A percentile compares a stretch with the other conserved stretches of the same genome.
Evolutionary conservation across 2,888 invertebrate species (phyloP).

Genomic region (Sphaerophoria taeniata): DNA sequence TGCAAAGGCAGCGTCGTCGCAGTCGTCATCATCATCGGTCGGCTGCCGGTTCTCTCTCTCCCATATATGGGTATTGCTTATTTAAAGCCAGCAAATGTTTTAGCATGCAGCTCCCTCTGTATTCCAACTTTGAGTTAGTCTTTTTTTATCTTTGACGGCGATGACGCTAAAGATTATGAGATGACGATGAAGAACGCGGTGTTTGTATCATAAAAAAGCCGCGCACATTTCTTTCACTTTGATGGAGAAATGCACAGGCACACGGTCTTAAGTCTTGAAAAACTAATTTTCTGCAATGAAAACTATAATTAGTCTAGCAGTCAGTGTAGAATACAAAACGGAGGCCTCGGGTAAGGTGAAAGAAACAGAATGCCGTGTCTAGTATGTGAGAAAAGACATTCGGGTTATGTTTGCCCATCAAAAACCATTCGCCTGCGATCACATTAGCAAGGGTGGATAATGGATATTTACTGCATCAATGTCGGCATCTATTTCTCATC

Average conservation of each 20-base stretch:
- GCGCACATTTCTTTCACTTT: conserved; percentile 64
- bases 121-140: conserved; percentile 12
- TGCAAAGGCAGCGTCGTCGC: background rate
- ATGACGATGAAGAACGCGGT: conserved; percentile 44
- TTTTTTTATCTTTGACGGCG: conserved; percentile 11
- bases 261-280: conserved; percentile 29
- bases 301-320: conserved; percentile 64
- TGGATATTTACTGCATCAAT: conserved; percentile 64
- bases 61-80: conserved; percentile 17
- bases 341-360: background rate
- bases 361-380: background rate
- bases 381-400: conserved; percentile 25
- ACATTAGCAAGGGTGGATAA: conserved; percentile 36
- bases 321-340: background rate
- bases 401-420: conserved; percentile 2
- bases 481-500: conserved; percentile 60
- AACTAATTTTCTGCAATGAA: conserved; percentile 61
- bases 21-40: background rate
- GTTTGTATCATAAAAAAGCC: conserved; percentile 55
- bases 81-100: conserved; percentile 26
- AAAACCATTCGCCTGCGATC: background rate
- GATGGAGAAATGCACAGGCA: background rate
- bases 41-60: background rate
- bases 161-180: background rate
- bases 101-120: conserved; percentile 38